These are phyloP conservation scores for Lithophane socia DNA, from an alignment of 2,888 invertebrate species.

Conservation along the genomic window DNA sequence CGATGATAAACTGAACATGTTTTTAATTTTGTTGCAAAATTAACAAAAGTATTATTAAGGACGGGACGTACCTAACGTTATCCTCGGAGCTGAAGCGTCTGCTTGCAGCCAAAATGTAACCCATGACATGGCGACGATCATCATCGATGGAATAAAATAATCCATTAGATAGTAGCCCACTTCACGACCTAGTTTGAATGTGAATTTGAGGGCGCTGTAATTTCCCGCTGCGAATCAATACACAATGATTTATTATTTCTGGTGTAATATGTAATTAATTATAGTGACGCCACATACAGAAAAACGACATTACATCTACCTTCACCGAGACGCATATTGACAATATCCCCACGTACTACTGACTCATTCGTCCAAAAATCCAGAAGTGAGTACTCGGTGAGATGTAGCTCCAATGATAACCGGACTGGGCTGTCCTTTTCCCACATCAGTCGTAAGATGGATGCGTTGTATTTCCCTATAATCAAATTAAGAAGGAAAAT, in stretches of 20 bases:
- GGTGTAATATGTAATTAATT: constrained; percentile 27
- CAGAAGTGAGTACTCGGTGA: constrained; percentile 95
- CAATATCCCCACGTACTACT: constrained; percentile 92
- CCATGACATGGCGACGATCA: constrained; percentile 96
- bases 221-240: constrained; percentile 92
- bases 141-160: constrained; percentile 96
- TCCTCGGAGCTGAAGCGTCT: constrained; percentile 95
- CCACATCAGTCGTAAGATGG: constrained; percentile 94
- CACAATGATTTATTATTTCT: constrained; percentile 27
- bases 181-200: constrained; percentile 94
- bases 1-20: not conserved
- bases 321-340: constrained; percentile 93
- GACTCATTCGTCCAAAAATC: constrained; percentile 93
- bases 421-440: constrained; percentile 93
- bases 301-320: constrained; percentile 90
- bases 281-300: constrained; percentile 69
- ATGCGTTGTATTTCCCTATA: constrained; percentile 95
- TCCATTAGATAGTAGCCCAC: constrained; percentile 97
- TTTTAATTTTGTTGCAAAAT: too few species aligned
- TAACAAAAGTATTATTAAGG: too few species aligned
- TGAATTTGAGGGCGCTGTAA: constrained; percentile 95
- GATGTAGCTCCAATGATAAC: constrained; percentile 93
- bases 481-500: constrained; percentile 68
- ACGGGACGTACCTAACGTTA: constrained; percentile 92
- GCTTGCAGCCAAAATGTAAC: constrained; percentile 97